A percentile compares a stretch with the other conserved stretches of the same genome.
Conservation (phyloP, 1,140 invertebrate species). For the Dreissena rostriformis region DNA sequence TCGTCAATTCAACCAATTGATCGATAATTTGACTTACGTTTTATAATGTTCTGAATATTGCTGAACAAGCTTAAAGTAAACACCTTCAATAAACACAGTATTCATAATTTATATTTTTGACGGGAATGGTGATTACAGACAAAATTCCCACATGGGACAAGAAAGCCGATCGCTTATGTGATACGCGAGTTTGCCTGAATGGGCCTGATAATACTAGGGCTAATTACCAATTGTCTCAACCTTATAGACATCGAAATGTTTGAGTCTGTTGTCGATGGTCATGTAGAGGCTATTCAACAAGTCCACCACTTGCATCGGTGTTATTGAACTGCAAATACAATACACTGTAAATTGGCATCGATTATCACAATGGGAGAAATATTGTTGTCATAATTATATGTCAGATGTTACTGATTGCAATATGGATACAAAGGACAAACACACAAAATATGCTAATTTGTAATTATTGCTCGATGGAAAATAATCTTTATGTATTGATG, state of each 20-base stretch:
- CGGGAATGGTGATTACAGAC: too few species aligned
- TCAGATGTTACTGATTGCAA: conserved; percentile 66
- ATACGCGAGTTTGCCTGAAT: background rate
- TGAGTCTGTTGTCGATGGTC: conserved; percentile 68
- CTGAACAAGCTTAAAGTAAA: too few species aligned
- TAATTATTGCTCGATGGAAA: too few species aligned
- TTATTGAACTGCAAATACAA: conserved; percentile 22
- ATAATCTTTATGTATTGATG: too few species aligned
- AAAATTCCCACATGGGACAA: too few species aligned
- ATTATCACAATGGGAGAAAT: background rate
- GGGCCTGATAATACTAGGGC: background rate
- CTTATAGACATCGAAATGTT: conserved; percentile 72
- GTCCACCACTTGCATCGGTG: conserved; percentile 81
- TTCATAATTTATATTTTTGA: too few species aligned
- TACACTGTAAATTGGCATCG: background rate
- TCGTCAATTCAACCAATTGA: too few species aligned
- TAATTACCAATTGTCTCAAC: conserved; percentile 69
- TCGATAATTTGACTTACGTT: too few species aligned
- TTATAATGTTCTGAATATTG: too few species aligned
- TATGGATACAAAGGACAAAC: too few species aligned
- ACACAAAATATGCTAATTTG: too few species aligned
- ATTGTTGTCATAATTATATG: conserved; percentile 54
- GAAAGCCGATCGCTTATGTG: background rate
- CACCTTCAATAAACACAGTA: too few species aligned
- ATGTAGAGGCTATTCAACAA: conserved; percentile 74